Percentiles rank a stretch among this genome's conserved stretches.
Conservation (phyloP, 2,888 invertebrate genomes). For the Apodemia zela region DNA sequence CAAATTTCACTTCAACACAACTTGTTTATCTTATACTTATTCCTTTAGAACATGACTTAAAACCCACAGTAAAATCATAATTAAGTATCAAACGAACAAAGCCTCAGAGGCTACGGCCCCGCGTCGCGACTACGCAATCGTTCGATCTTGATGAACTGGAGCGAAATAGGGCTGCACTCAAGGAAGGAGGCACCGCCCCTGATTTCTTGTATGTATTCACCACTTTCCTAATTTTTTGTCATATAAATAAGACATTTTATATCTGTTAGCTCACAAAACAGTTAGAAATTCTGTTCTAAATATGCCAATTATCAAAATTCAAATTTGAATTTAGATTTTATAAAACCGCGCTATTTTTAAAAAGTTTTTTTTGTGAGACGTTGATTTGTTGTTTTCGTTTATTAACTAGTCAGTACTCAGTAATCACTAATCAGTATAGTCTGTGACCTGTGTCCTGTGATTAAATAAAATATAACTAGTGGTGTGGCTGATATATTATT, state of each 20-base stretch:
- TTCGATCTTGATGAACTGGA: constrained; percentile 73
- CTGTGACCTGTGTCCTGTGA: too few relatives aligned
- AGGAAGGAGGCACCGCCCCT: constrained; percentile 61
- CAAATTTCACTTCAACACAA: background rate
- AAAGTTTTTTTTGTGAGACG: constrained; percentile 28
- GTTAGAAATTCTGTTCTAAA: constrained; percentile 21
- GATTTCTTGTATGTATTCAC: constrained; percentile 27
- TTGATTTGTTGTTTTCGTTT: constrained; percentile 3
- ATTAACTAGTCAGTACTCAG: background rate
- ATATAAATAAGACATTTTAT: background rate
- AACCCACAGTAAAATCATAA: constrained; percentile 40
- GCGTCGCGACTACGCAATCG: constrained; percentile 68
- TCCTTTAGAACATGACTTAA: constrained; percentile 38
- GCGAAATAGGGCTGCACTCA: constrained; percentile 77
- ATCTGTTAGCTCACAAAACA: background rate
- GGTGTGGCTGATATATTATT: too few relatives aligned
- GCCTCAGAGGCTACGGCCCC: constrained; percentile 49
- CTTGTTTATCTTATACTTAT: constrained; percentile 37
- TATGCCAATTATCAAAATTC: constrained; percentile 36
- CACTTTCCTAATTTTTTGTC: background rate
- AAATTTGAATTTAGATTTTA: constrained; percentile 45
- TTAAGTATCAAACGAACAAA: constrained; percentile 35
- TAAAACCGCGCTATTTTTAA: constrained; percentile 59
- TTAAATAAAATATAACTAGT: too few relatives aligned
- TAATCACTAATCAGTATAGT: too few relatives aligned